Evolutionary conservation across 1,140 invertebrate genomes (phyloP).

Genomic region (Conus ventricosus): DNA sequence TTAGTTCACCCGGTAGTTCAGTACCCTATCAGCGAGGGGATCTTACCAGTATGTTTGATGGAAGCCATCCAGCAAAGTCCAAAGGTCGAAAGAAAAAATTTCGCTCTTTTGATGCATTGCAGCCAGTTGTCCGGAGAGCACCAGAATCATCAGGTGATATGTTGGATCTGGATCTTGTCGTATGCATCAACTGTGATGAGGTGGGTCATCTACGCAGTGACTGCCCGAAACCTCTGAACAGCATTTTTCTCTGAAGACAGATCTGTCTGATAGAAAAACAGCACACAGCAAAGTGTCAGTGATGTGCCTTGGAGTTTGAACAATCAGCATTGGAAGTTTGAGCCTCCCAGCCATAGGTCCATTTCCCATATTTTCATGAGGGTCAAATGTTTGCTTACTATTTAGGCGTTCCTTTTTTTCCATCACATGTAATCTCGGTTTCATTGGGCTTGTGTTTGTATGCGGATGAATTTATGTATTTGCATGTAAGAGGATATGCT

Average conservation of each 20-base stretch:
- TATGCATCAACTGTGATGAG: slow-evolving; percentile 19
- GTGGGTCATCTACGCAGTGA: slow-evolving; percentile 18
- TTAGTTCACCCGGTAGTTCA: background rate
- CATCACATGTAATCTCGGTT: too few relatives aligned
- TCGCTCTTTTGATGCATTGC: background rate
- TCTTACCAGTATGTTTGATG: background rate
- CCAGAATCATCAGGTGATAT: background rate
- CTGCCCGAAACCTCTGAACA: background rate
- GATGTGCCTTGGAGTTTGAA: too few relatives aligned
- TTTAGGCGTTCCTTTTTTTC: too few relatives aligned
- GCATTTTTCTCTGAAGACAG: background rate
- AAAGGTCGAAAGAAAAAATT: slow-evolving; percentile 16
- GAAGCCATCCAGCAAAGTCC: background rate
- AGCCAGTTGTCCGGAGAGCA: background rate
- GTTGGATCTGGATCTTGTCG: background rate
- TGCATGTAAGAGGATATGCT: too few relatives aligned
- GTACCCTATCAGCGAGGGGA: background rate
- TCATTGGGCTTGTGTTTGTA: too few relatives aligned
- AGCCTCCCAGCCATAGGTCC: too few relatives aligned
- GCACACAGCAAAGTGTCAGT: too few relatives aligned
- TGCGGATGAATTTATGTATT: too few relatives aligned
- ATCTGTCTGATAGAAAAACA: too few relatives aligned
- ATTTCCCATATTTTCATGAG: too few relatives aligned
- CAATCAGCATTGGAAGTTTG: too few relatives aligned
- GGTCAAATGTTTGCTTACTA: too few relatives aligned